Evolutionary conservation across 23 tunicate species (phyloP), one percentile per base, ranked within the genome.

Genomic region (Halocynthia aurantium): DNA sequence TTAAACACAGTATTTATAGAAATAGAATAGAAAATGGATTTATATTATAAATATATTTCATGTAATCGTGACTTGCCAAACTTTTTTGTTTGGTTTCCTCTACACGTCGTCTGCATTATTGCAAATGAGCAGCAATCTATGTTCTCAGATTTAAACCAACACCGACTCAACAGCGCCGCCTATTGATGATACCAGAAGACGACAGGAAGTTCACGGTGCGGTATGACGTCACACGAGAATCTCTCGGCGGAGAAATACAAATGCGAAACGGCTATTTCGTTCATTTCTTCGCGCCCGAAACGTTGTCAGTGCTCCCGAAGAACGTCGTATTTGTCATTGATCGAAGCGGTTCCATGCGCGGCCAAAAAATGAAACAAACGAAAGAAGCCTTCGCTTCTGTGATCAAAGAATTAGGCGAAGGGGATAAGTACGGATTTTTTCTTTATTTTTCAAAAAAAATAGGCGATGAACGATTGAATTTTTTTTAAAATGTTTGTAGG

Each of bases 281-380:
- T 20, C 95, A 88, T 66, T 88, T 71, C 52, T 88, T 88, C 61
- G 95, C 95, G 13, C 95, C 95, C 22, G 50, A 58, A 20, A 57
- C 74, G 51, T 60, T 88, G 60, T 87, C 95, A 10, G 84, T 83
- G 6, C 77, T 88, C 13, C 88, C 95, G 77, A 88, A 88, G 51
- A 83, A 78, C 53, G 75, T 88, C 18, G 95, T 88, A 19, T 88
- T 88, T 67, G 80, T 88, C 55, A 83, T 88, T 57, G 95, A 88
- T 71, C 52, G 44, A 31, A 88, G 95, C 77, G 87, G 95, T 5
- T 88, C 95, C 5, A 88, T 88, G 95, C 18, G 56, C 9, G 95
- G 95, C 9, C 69, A 31, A 31, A 31, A 31, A 31, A 31, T 31
- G 2, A 4, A 31, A 31, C 44, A 31, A 31, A 31, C 44, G 44